A percentile compares a stretch with the other conserved stretches of the same genome.
Conservation (phyloP, 2,888 invertebrate species). For the Pteria penguin region DNA sequence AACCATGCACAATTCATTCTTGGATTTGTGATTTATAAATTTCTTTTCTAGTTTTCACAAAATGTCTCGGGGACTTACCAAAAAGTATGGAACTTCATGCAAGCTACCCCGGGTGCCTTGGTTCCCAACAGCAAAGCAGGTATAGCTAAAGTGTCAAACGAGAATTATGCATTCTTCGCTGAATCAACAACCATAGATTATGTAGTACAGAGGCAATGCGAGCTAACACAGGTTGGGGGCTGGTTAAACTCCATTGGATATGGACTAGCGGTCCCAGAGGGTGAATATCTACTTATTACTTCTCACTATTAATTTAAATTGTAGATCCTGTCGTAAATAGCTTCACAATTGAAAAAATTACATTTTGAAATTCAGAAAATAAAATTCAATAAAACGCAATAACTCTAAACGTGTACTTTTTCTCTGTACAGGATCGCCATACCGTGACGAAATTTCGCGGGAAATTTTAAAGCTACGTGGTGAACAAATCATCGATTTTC, state of each 20-base stretch:
- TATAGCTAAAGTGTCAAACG: conserved; percentile 87
- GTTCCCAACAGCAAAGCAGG: conserved; percentile 95
- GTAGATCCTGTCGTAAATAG: too few relatives aligned
- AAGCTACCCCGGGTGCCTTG: conserved; percentile 88
- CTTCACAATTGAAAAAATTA: too few relatives aligned
- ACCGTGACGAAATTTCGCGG: conserved; percentile 97
- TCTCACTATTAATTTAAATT: too few relatives aligned
- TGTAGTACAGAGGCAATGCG: conserved; percentile 91
- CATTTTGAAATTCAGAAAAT: too few relatives aligned
- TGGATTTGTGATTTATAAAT: too few relatives aligned
- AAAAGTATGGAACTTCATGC: conserved; percentile 91
- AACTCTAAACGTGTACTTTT: too few relatives aligned
- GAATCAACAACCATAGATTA: conserved; percentile 99
- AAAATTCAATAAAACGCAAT: too few relatives aligned
- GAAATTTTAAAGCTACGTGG: conserved; percentile 97
- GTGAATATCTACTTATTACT: too few relatives aligned
- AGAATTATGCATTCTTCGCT: conserved; percentile 99
- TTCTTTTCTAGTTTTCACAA: conserved; percentile 84
- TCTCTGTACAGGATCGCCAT: conserved; percentile 95
- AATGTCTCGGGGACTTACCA: conserved; percentile 89
- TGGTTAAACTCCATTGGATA: conserved; percentile 93
- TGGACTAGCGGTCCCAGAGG: conserved; percentile 97
- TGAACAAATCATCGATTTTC: conserved; percentile 90
- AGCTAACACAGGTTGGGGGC: conserved; percentile 97
- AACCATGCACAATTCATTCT: too few relatives aligned